Base-by-base conservation (phyloP, 2,797 vertebrate genomes). In the Rhyacichthys aspro region DNA sequence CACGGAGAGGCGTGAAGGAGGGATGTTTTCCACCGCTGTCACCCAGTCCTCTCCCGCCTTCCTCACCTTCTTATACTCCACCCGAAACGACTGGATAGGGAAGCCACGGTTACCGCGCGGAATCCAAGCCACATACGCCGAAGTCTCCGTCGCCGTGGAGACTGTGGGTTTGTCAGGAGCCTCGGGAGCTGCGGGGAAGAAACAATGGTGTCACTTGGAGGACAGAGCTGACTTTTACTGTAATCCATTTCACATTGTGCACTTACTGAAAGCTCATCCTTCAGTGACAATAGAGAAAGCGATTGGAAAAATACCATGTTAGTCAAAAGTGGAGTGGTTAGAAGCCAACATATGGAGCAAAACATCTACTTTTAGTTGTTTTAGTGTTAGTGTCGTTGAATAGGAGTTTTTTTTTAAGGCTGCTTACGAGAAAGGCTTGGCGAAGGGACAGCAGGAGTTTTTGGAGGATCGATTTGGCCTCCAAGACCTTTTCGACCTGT, bases 61-160 rank as follows among this genome's bases (percentile, higher is more conserved):
- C 84, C 94, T 95, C 76, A 98, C 76, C 84, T 96, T 98, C 91
- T 95, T 98, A 67, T 94, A 96, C 78, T 99, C 95, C 76, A 99
- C 98, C 1, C 93, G 93, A 82, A 99, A 99, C 0, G 94, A 96
- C 83, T 97, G 96, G 88, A 99, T 98, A 6, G 98, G 98, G 79
- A 98, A 98, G 12, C 98, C 98, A 0, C 96, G 94, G 5, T 99
- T 99, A 11, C 96, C 96, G 0, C 97, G 94, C n/a, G 98, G 98
- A 78, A 99, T 99, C 98, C 98, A 99, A 7, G 97, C 97, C 82
- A 99, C 98, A 0, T 96, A 99, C 1, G 96, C 96, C 0, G 98
- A 99, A 0, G 95, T 98, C 81, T 98, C 97, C 0, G 96, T 95
- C 0, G 97, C 98, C 75, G 92, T 96, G 74, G 98, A 98, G 82